Base-by-base conservation (phyloP, 2,113 vertebrate species). In the Corydoras sp. region DNA sequence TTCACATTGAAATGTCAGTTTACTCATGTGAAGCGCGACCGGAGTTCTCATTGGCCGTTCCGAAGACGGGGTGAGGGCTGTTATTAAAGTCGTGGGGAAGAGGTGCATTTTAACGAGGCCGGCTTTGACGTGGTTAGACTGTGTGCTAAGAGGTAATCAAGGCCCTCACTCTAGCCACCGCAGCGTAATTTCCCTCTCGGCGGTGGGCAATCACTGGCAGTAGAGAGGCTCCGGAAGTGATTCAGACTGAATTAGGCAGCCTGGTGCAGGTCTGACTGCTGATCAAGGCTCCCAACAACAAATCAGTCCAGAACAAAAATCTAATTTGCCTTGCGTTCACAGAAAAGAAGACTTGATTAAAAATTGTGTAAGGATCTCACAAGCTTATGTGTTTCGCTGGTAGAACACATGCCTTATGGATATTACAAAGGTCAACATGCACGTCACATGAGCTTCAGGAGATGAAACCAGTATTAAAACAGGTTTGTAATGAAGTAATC, bases 141-240 rank as follows among this genome's bases (percentile, higher is more conserved):
- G 83, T 81, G 86, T 76, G 74, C 85, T 87, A 85, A 90, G 87
- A 88, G 85, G 89, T 89, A 91, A 90, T 91, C 90, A 90, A 85
- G 82, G 87, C 81, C 85, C 59, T 61, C 72, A 10, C 65, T 18
- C 50, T 80, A 84, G 86, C 80, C 82, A 83, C 81, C 82, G 86
- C 81, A 77, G 79, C 79, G 85, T 86, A 86, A 90, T 91, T 91
- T 90, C 85, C 87, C 87, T 86, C 83, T 66, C 86, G 51, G 73
- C 75, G 85, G 86, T 81, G 84, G 77, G 84, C 88, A 91, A 90
- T 91, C 89, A 89, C 86, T 85, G 78, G 83, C 85, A 13, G 81
- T 70, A 81, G 84, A 82, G 85, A 81, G 85, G 85, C 81, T 82
- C 81, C 86, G 87, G 88, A 89, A 90, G 88, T 88, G 86, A 88